These are phyloP conservation scores for Serripes groenlandicus DNA, from an alignment of 2,888 invertebrate species.

Conservation along the genomic window DNA sequence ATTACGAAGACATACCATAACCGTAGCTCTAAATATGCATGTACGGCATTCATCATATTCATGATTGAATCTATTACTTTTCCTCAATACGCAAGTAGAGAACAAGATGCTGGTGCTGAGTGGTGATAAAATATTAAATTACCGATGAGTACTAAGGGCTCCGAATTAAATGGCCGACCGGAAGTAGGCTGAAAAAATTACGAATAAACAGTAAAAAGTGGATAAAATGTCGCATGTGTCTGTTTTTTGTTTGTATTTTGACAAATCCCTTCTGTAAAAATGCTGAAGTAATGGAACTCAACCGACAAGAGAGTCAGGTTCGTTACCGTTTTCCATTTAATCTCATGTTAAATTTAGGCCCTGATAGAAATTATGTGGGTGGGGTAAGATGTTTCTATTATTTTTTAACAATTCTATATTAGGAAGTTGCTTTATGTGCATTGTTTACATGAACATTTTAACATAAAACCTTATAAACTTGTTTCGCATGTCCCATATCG, in stretches of 20 bases:
- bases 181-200: constrained; percentile 72
- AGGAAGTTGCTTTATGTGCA: too few species aligned
- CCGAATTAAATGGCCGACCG: constrained; percentile 75
- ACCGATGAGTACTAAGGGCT: too few species aligned
- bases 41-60: too few species aligned
- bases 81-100: too few species aligned
- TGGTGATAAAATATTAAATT: too few species aligned
- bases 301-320: constrained; percentile 78
- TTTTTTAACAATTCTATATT: neutral
- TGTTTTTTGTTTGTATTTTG: constrained; percentile 20
- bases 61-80: too few species aligned
- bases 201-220: constrained; percentile 33
- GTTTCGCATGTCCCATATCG: too few species aligned
- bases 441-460: too few species aligned
- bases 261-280: constrained; percentile 40
- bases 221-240: constrained; percentile 40
- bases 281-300: constrained; percentile 77
- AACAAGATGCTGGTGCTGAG: too few species aligned
- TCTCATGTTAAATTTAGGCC: neutral
- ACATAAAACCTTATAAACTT: too few species aligned
- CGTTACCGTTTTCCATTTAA: neutral
- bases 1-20: too few species aligned
- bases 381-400: constrained; percentile 14
- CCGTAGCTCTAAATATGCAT: too few species aligned
- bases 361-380: constrained; percentile 9